These are phyloP conservation scores for Sycophaga agraensis DNA, from an alignment of 1,140 invertebrate species.

Conservation along the genomic window DNA sequence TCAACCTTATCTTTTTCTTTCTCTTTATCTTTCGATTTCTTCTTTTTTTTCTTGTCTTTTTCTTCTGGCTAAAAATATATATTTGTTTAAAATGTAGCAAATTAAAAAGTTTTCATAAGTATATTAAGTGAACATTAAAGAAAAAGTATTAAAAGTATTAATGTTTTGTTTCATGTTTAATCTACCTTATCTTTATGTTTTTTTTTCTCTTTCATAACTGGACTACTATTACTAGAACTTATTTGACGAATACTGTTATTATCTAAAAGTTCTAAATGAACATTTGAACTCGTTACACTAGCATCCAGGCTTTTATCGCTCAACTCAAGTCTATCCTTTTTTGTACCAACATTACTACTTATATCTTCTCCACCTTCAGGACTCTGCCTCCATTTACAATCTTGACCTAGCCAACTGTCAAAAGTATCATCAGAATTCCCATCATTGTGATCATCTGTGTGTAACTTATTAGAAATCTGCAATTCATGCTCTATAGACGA, in stretches of 20 bases:
- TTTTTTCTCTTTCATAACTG: constrained; percentile 58
- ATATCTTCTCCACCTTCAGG: constrained; percentile 66
- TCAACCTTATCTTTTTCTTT: constrained; percentile 53
- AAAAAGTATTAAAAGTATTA: too few species aligned
- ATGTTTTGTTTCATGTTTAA: too few species aligned
- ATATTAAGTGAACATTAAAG: constrained; percentile 6
- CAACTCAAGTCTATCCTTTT: constrained; percentile 57
- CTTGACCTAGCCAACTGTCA: constrained; percentile 60
- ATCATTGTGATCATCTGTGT: constrained; percentile 54
- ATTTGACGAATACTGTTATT: constrained; percentile 54
- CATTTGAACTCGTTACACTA: constrained; percentile 61
- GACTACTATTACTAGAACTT: constrained; percentile 55
- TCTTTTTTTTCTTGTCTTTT: constrained; percentile 60
- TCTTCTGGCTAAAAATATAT: constrained; percentile 56
- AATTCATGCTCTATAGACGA: constrained; percentile 54
- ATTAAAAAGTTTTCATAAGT: too few species aligned
- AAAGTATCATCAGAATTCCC: constrained; percentile 60
- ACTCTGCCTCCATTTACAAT: constrained; percentile 61
- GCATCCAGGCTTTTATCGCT: constrained; percentile 60
- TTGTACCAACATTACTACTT: constrained; percentile 51
- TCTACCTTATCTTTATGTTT: constrained; percentile 62
- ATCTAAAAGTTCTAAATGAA: constrained; percentile 59
- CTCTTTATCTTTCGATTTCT: constrained; percentile 54
- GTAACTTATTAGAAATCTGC: constrained; percentile 47
- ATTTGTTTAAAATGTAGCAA: not conserved